Conservation (phyloP, 2,113 vertebrate genomes). For the Scytalopus superciliaris region DNA sequence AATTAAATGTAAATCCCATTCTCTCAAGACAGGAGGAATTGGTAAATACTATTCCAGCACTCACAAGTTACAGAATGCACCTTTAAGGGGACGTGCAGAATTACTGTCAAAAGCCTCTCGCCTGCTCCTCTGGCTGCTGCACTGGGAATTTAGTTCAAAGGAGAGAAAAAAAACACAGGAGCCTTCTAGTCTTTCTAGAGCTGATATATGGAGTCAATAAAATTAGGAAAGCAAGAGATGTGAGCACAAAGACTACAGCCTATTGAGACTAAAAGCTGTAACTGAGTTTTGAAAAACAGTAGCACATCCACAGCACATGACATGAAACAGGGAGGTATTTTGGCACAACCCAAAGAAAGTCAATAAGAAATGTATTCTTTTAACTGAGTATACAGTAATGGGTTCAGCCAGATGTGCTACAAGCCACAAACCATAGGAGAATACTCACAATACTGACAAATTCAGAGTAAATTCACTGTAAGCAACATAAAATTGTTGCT, state of each 20-base stretch:
- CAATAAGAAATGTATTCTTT: neutral
- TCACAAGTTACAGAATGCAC: neutral
- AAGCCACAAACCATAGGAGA: neutral
- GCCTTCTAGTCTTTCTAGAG: neutral
- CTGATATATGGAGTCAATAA: neutral
- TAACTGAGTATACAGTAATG: neutral
- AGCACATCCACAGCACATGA: neutral
- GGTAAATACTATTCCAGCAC: neutral
- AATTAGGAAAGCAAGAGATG: neutral
- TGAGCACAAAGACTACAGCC: neutral
- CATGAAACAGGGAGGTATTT: neutral
- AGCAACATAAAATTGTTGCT: neutral
- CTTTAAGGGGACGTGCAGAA: neutral
- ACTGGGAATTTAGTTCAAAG: conserved; percentile 22
- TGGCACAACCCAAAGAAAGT: neutral
- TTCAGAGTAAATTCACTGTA: neutral
- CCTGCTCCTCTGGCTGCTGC: neutral
- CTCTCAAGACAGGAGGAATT: neutral
- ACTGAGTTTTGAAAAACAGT: neutral
- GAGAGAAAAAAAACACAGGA: neutral
- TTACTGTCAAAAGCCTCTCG: neutral
- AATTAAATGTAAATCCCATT: neutral
- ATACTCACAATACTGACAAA: neutral
- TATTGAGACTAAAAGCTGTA: neutral
- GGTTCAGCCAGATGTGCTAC: neutral